A percentile compares a stretch with the other conserved stretches of the same genome.
Evolutionary conservation across 1,140 invertebrate species (phyloP).

Genomic region (Antheraea mylitta): DNA sequence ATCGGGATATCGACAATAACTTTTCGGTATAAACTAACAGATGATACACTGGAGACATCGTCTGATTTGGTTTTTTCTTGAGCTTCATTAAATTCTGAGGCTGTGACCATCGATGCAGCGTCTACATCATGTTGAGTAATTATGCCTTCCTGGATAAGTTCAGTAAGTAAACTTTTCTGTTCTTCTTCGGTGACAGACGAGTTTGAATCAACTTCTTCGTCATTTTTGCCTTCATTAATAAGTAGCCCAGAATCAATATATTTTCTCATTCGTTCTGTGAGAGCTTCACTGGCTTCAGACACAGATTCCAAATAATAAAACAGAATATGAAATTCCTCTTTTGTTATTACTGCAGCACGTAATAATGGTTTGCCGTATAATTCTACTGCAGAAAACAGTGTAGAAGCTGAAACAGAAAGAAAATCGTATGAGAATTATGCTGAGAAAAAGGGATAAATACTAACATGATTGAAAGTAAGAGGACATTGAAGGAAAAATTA

Average conservation of each 20-base stretch:
- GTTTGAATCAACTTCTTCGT: slow-evolving; percentile 32
- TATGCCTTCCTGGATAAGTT: slow-evolving; percentile 72
- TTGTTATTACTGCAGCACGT: slow-evolving; percentile 66
- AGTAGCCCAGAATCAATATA: slow-evolving; percentile 74
- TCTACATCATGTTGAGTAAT: slow-evolving; percentile 68
- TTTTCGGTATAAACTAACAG: slow-evolving; percentile 50
- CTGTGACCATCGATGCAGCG: slow-evolving; percentile 52
- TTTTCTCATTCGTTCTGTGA: slow-evolving; percentile 70
- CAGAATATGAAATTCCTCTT: slow-evolving; percentile 70
- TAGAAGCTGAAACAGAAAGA: slow-evolving; percentile 65
- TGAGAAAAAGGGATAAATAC: too few relatives aligned
- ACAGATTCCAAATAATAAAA: slow-evolving; percentile 74
- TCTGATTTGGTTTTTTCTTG: slow-evolving; percentile 52
- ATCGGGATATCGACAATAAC: slow-evolving; percentile 60
- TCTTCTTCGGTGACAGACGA: slow-evolving; percentile 38
- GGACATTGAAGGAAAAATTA: too few relatives aligned
- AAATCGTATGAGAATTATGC: background rate
- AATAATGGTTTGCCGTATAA: slow-evolving; percentile 71
- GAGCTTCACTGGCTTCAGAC: slow-evolving; percentile 71
- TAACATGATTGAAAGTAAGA: too few relatives aligned
- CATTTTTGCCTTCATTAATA: slow-evolving; percentile 43
- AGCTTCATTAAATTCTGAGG: slow-evolving; percentile 49
- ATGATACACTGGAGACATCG: slow-evolving; percentile 58
- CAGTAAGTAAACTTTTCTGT: slow-evolving; percentile 65
- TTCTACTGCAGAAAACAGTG: slow-evolving; percentile 68